Conservation (phyloP, 2,113 vertebrate genomes). For the Triplophysa tibetana region DNA sequence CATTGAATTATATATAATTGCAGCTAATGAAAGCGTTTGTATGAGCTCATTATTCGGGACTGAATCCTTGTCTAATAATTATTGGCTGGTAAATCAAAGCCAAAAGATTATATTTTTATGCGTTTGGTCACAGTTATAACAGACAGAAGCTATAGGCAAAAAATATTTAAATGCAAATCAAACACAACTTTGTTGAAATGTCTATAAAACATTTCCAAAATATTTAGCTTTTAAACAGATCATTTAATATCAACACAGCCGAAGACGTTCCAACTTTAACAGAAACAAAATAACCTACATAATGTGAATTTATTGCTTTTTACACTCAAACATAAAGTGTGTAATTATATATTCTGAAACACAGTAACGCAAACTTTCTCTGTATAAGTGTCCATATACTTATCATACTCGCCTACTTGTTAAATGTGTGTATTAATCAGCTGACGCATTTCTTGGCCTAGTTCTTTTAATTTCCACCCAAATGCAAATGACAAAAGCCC, state of each 20-base stretch:
- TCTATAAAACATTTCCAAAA: too few relatives aligned
- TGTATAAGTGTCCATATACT: neutral
- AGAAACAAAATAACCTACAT: neutral
- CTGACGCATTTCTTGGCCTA: neutral
- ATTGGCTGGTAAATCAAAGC: neutral
- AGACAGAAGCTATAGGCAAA: too few relatives aligned
- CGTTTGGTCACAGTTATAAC: too few relatives aligned
- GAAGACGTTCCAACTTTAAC: neutral
- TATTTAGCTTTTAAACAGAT: too few relatives aligned
- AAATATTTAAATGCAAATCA: too few relatives aligned
- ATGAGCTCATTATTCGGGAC: conserved; percentile 3
- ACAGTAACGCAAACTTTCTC: neutral
- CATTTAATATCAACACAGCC: too few relatives aligned
- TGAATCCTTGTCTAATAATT: neutral
- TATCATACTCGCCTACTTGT: neutral
- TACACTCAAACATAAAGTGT: neutral
- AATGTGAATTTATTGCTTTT: too few relatives aligned
- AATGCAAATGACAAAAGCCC: neutral
- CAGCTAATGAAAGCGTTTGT: conserved; percentile 4
- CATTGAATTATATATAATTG: conserved; percentile 23
- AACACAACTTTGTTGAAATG: too few relatives aligned
- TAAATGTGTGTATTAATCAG: neutral
- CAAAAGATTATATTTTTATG: neutral
- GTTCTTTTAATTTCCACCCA: neutral
- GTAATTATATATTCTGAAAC: neutral